Conservation (phyloP, 2,797 vertebrate species). For the Channallabes apus region DNA sequence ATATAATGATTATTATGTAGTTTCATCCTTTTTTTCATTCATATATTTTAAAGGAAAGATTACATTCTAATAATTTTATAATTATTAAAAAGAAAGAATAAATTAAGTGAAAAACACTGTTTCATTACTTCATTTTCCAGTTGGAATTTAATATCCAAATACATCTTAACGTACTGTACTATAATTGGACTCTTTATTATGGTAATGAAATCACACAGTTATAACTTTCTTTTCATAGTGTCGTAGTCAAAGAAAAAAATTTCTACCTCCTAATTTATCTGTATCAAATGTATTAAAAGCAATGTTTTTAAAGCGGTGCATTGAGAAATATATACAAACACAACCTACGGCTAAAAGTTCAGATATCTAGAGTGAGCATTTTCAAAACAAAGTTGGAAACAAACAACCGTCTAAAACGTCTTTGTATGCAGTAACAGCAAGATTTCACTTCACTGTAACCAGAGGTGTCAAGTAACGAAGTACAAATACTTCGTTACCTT, state of each 20-base stretch:
- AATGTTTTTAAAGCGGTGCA: too few species aligned
- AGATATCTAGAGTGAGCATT: neutral
- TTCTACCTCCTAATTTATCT: neutral
- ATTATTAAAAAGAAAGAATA: neutral
- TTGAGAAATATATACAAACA: neutral
- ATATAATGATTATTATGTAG: too few species aligned
- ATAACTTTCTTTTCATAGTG: neutral
- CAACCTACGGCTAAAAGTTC: neutral
- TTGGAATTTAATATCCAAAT: neutral
- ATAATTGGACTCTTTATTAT: neutral
- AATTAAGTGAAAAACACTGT: neutral
- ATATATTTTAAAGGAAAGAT: neutral
- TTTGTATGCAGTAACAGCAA: neutral
- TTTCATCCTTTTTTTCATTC: too few species aligned
- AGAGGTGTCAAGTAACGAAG: too few species aligned
- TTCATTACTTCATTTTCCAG: neutral
- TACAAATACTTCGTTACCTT: too few species aligned
- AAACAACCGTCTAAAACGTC: neutral
- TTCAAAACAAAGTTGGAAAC: neutral
- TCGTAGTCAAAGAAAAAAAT: neutral
- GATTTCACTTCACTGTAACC: neutral
- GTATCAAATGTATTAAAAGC: neutral
- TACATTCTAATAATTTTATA: neutral
- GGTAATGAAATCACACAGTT: neutral
- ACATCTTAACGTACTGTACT: neutral